These are phyloP conservation scores for Morbakka virulenta DNA, from an alignment of 30 jellyfish, hydroid and myxozoan genomes.

Conservation along the genomic window DNA sequence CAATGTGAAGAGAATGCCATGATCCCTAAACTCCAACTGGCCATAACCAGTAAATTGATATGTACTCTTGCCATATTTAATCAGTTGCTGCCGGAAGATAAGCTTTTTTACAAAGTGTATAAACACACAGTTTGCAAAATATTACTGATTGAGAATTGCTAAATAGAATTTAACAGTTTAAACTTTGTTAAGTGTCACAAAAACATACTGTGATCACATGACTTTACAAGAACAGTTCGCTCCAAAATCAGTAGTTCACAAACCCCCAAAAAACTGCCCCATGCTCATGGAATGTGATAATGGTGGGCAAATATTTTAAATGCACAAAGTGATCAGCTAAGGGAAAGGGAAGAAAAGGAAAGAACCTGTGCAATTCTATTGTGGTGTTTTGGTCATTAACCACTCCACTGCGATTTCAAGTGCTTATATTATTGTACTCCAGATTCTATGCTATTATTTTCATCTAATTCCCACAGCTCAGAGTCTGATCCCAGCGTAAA, in stretches of 20 bases:
- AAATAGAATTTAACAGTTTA: conserved; percentile 5
- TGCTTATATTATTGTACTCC: too few relatives aligned
- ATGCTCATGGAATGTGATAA: conserved; percentile 6
- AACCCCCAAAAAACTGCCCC: conserved; percentile 8
- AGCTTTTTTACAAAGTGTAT: conserved; percentile 7
- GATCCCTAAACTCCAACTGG: conserved; percentile 19
- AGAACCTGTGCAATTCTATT: conserved; percentile 13
- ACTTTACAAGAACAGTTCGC: conserved; percentile 7
- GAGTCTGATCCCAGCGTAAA: too few relatives aligned
- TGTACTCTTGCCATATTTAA: not conserved
- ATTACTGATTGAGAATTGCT: conserved; percentile 8
- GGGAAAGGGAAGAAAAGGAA: too few relatives aligned
- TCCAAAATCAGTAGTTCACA: conserved; percentile 6
- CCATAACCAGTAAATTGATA: not conserved
- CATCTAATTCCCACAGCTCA: too few relatives aligned
- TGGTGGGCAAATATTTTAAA: too few relatives aligned
- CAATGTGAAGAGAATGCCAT: conserved; percentile 11
- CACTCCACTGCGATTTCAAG: too few relatives aligned
- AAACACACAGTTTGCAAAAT: conserved; percentile 24
- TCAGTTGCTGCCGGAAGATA: not conserved
- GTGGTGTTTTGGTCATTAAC: too few relatives aligned
- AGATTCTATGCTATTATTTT: too few relatives aligned
- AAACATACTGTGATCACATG: not conserved
- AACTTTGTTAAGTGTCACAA: conserved; percentile 3
- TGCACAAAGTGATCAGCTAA: too few relatives aligned